These are phyloP conservation scores for Akabosia matsudoensis DNA, from an alignment of 1,140 invertebrate genomes.

Conservation along the genomic window DNA sequence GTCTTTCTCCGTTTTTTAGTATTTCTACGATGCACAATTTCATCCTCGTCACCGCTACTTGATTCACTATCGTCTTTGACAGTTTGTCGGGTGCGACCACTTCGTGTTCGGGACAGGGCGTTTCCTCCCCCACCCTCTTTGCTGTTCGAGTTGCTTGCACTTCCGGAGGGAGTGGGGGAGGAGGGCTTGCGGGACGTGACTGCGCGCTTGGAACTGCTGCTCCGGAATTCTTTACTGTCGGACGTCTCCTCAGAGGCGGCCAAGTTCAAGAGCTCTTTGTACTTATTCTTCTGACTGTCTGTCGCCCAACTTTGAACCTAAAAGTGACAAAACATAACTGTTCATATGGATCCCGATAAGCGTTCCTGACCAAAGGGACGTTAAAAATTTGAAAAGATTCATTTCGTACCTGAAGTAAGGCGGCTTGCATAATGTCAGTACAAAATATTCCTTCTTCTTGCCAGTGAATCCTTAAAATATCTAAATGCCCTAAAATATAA, in stretches of 20 bases:
- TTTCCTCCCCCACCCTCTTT: conserved; percentile 16
- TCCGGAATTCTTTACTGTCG: conserved; percentile 26
- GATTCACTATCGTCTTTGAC: conserved; percentile 28
- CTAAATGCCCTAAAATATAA: conserved; percentile 84
- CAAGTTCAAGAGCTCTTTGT: conserved; percentile 83
- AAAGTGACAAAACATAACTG: conserved; percentile 2
- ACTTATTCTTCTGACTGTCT: conserved; percentile 81
- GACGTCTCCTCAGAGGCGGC: conserved; percentile 77
- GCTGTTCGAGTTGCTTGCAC: background rate
- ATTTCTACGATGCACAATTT: conserved; percentile 22
- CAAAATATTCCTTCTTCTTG: conserved; percentile 61
- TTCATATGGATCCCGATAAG: background rate
- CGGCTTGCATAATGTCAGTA: conserved; percentile 82
- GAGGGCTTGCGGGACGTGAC: conserved; percentile 28
- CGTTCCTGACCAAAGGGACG: background rate
- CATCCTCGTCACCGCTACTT: conserved; percentile 38
- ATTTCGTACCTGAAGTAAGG: conserved; percentile 59
- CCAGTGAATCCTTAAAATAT: conserved; percentile 73
- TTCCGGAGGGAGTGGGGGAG: conserved; percentile 24
- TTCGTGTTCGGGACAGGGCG: conserved; percentile 30
- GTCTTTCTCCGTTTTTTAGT: conserved; percentile 34
- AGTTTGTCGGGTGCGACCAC: conserved; percentile 34
- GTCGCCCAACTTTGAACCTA: conserved; percentile 52
- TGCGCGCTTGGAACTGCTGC: conserved; percentile 23
- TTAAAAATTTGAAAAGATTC: background rate